These are phyloP conservation scores for Mirza zaza DNA, from an alignment of 2,113 vertebrate species.

Conservation along the genomic window DNA sequence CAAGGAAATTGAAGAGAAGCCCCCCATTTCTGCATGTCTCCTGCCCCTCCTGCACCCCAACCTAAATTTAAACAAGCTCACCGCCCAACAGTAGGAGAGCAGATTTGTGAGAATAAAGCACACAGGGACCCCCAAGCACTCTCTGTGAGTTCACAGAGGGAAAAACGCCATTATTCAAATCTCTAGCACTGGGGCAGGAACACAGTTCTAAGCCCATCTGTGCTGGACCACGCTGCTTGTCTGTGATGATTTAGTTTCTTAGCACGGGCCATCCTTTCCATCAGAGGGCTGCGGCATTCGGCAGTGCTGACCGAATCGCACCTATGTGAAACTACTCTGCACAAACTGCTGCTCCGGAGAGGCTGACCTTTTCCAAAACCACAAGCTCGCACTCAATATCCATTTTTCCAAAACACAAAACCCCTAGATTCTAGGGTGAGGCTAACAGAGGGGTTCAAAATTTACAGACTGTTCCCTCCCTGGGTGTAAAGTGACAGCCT, in stretches of 20 bases:
- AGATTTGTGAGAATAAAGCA: background rate
- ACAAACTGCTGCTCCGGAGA: background rate
- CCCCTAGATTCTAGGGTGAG: background rate
- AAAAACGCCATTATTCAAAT: background rate
- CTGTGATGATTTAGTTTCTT: background rate
- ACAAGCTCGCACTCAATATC: background rate
- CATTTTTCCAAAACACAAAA: conserved; percentile 40
- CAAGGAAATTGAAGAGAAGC: background rate
- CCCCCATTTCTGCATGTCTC: background rate
- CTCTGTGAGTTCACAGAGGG: background rate
- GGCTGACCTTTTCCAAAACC: background rate
- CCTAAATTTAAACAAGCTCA: background rate
- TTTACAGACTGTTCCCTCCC: background rate
- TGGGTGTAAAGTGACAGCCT: background rate
- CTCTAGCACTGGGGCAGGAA: background rate
- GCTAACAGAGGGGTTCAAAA: conserved; percentile 1
- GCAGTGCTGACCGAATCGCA: background rate
- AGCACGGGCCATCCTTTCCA: background rate
- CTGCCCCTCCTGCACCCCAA: background rate
- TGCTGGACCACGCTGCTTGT: background rate
- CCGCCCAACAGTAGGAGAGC: background rate
- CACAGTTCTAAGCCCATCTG: background rate
- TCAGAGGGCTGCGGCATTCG: background rate
- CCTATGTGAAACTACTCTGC: background rate
- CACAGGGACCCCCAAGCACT: background rate